Evolutionary conservation across 2,113 vertebrate genomes (phyloP).

Genomic region (Astur gentilis): DNA sequence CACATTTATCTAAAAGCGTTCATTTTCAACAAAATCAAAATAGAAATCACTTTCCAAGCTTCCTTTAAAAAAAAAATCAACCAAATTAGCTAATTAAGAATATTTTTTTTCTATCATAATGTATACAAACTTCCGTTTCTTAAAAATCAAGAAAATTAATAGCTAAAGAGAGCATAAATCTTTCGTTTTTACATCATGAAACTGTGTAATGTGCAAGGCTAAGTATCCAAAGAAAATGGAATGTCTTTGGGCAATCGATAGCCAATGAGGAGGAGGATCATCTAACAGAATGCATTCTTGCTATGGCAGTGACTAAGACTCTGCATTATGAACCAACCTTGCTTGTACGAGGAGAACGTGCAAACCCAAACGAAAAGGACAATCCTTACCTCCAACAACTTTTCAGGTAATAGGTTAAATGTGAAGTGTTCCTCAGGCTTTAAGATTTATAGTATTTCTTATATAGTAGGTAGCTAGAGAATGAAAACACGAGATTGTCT

Average conservation of each 20-base stretch:
- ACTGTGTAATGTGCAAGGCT: background rate
- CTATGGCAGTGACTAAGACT: background rate
- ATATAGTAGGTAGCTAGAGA: background rate
- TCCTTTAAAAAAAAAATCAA: background rate
- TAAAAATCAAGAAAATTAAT: background rate
- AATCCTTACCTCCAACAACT: background rate
- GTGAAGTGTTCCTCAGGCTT: background rate
- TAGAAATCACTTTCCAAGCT: background rate
- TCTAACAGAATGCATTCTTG: background rate
- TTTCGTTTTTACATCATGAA: background rate
- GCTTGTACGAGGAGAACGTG: background rate
- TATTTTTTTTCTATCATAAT: background rate
- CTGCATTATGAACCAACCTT: background rate
- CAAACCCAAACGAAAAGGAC: background rate
- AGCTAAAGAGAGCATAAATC: background rate
- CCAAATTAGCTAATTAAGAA: background rate
- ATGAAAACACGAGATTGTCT: background rate
- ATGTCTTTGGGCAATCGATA: background rate
- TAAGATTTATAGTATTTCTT: background rate
- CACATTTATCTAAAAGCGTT: background rate
- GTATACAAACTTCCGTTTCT: background rate
- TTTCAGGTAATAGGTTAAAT: background rate
- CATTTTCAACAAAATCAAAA: background rate
- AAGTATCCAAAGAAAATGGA: background rate
- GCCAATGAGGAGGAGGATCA: background rate